Evolutionary conservation across 1,140 invertebrate genomes (phyloP).

Genomic region (Babylonia areolata): DNA sequence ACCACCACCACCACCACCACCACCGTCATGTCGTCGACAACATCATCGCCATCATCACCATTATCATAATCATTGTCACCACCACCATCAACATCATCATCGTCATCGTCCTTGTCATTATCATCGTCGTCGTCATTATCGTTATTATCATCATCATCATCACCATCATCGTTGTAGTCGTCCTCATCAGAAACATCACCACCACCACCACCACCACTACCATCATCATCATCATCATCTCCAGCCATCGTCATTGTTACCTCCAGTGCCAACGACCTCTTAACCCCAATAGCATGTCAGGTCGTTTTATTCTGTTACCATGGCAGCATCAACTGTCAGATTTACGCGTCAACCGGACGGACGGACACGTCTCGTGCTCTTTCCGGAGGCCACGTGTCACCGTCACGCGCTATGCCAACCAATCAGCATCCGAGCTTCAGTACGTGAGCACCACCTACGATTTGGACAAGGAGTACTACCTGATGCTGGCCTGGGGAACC

Average conservation of each 20-base stretch:
- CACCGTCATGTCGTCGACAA: not conserved
- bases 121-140: not conserved
- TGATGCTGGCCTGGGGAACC: conserved; percentile 43
- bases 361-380: conserved; percentile 20
- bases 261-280: not conserved
- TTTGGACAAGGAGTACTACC: conserved; percentile 33
- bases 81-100: not conserved
- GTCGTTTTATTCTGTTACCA: not conserved
- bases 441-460: conserved; percentile 30
- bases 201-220: not conserved
- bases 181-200: not conserved
- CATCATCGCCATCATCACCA: not conserved
- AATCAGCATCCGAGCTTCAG: conserved; percentile 20
- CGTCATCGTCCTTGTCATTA: not conserved
- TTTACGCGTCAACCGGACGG: not conserved
- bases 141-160: not conserved
- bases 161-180: not conserved
- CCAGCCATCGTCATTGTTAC: too few species aligned
- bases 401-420: conserved; percentile 14
- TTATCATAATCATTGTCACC: not conserved
- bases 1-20: not conserved
- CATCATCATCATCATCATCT: not conserved
- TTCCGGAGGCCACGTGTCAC: conserved; percentile 31
- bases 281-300: too few species aligned
- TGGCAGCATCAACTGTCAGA: conserved; percentile 30